Base-by-base conservation (phyloP, 2,113 vertebrate genomes). In the Pelobates fuscus region DNA sequence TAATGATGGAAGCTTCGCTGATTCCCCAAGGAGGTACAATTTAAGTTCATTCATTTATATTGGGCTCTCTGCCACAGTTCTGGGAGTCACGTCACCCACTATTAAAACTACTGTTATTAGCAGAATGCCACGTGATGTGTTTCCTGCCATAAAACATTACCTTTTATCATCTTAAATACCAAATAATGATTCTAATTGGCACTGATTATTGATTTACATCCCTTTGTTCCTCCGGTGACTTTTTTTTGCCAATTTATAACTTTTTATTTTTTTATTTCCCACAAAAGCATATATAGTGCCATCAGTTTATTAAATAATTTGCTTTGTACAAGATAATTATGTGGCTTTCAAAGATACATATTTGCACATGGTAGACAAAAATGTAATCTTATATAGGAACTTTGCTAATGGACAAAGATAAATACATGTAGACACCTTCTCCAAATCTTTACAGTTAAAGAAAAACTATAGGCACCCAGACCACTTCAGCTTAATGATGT, bases 241-340 rank as follows among this genome's bases (percentile, higher is more conserved):
- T 6, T 32, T 37, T 25, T 66, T n/a, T 63, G n/a, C 63, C 32
- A 25, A 24, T 5, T 66, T 32, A 20, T 44, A 20, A 20, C 12
- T 15, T 17, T 15, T 26, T 25, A 21, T 2, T 3, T 57, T 46
- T 8, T 58, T 32, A 43, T 18, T 17, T 7, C 25, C 55, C 27
- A n/a, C n/a, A n/a, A n/a, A n/a, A n/a, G n/a, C 60, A 41, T 37
- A 3, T 64, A 27, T 43, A 23, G n/a, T 23, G 49, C 52, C 27
- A 18, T 8, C 44, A n/a, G 44, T 8, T 24, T 73, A 46, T 64
- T 64, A 60, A 60, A 73, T 55, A 8, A 29, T 46, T 54, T 55
- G 20, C 46, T 55, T 60, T 64, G 41, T 55, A 46, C 55, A 60
- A 73, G 21, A 55, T 73, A 27, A 64, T 73, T 73, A 64, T 27